Evolutionary conservation across 2,797 vertebrate species (phyloP), one percentile per base, ranked within the genome.

Genomic region (Enteromius trimaculatus): DNA sequence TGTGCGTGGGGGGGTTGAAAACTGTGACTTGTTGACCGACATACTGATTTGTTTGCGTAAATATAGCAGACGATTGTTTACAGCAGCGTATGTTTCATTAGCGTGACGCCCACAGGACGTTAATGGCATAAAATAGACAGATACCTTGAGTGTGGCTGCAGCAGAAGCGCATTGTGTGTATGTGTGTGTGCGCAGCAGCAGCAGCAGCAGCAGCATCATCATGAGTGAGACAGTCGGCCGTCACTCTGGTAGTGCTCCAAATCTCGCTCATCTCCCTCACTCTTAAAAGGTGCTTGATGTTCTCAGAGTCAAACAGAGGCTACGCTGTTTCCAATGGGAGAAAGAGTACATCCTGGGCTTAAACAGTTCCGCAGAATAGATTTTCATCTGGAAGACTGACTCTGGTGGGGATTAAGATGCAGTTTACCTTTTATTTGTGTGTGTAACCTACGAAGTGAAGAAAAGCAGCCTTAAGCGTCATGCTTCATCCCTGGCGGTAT

Each of bases 291-390:
- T 26, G 34, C 64, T 77, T 82, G 60, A 82, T 81, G 26, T 76
- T 31, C 44, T 84, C 60, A 49, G 31, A 84, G 55, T 85, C 71
- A 68, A 75, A 83, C 64, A 85, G 60, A 70, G 82, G 76, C 70
- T 79, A 83, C 49, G 58, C 62, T 29, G 44, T 81, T 83, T 85
- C 72, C 44, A 81, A 65, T n/a, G 29, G 39, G 72, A 82, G 77
- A 84, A 66, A 62, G 21, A 62, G 47, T 53, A 82, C 58, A 64
- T 62, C 72, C 79, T 68, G 55, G 70, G 70, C 69, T 86, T 77
- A 65, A 68, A 79, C 81, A 42, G 31, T 44, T 21, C 31, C 23
- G 26, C 39, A 65, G 34, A 65, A 19, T 65, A 26, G 37, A 78
- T 14, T 39, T 44, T 64, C 65, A 34, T 69, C 53, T 58, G 44